These are phyloP conservation scores for Sinhomidia bicolor DNA, from an alignment of 2,888 invertebrate species.

Conservation along the genomic window DNA sequence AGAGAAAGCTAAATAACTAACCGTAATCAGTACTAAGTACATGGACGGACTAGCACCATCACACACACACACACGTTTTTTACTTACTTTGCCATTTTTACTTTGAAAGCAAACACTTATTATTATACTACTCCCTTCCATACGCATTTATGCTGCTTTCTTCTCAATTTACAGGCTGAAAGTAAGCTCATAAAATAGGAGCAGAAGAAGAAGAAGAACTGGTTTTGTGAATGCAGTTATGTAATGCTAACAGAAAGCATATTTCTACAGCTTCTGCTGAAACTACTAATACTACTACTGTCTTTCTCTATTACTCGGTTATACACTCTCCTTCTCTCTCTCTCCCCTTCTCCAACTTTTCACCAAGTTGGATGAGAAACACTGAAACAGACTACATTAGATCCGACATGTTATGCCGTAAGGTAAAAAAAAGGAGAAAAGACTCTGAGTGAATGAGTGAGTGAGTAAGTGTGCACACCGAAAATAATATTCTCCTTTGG, in stretches of 20 bases:
- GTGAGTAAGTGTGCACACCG: neutral
- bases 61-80: conserved; percentile 32
- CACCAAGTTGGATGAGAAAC: neutral
- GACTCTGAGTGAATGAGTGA: neutral
- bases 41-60: neutral
- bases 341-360: neutral
- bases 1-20: neutral
- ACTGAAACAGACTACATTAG: neutral
- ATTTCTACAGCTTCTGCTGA: neutral
- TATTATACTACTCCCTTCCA: neutral
- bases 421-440: neutral
- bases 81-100: conserved; percentile 14
- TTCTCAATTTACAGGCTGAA: neutral
- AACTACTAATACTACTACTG: neutral
- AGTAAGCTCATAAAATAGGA: neutral
- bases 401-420: neutral
- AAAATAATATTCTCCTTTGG: too few relatives aligned
- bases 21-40: neutral
- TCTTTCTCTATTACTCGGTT: neutral
- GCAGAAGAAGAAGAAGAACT: neutral
- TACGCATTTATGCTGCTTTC: neutral
- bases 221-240: neutral
- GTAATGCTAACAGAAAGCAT: conserved; percentile 8
- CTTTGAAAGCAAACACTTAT: neutral
- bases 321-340: neutral